These are phyloP conservation scores for Sinocyclocheilus rhinocerous DNA, from an alignment of 2,113 vertebrate genomes.

Conservation along the genomic window DNA sequence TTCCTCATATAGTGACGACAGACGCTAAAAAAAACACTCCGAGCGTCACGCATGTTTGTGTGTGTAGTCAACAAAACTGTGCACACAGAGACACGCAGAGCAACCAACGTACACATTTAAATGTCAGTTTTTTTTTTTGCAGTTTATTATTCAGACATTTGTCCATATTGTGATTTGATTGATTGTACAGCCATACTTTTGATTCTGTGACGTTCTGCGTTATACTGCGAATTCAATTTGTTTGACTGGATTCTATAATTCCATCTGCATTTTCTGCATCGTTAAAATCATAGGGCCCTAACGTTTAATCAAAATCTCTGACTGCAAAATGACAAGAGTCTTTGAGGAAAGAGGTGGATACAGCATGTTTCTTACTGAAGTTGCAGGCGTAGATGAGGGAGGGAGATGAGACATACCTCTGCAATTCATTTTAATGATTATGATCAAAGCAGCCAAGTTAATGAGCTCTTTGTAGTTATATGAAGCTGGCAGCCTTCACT, in stretches of 20 bases:
- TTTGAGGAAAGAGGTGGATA: conserved; percentile 1
- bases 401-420: conserved; percentile 11
- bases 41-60: too few relatives aligned
- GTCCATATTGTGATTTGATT: too few relatives aligned
- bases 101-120: too few relatives aligned
- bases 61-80: too few relatives aligned
- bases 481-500: conserved; percentile 39
- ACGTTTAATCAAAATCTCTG: background rate
- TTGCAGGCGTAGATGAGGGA: background rate
- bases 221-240: background rate
- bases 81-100: too few relatives aligned
- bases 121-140: too few relatives aligned
- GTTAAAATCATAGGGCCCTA: background rate
- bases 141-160: too few relatives aligned
- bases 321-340: background rate
- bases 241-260: background rate
- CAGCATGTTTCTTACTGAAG: background rate
- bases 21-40: too few relatives aligned
- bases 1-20: too few relatives aligned
- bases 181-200: background rate
- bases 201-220: background rate
- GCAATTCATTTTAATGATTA: conserved; percentile 46
- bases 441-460: conserved; percentile 48
- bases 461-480: conserved; percentile 30
- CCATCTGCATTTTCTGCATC: too few relatives aligned